Evolutionary conservation across 2,113 vertebrate species (phyloP).

Genomic region (Ceyx cyanopectus): DNA sequence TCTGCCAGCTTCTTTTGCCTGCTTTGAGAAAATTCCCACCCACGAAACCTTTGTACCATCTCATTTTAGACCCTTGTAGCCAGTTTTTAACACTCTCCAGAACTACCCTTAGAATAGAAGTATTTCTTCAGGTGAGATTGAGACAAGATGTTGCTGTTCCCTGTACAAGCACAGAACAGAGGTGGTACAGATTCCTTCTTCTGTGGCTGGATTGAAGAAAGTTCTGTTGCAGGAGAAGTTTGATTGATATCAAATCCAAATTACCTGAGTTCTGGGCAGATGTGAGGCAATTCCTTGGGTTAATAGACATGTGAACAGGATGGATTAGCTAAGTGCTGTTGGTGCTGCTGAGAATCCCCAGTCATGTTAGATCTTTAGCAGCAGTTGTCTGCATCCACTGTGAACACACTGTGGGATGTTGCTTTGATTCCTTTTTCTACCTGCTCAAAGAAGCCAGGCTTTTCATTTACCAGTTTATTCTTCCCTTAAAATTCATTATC

Average conservation of each 20-base stretch:
- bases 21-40: neutral
- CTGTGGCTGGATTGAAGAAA: neutral
- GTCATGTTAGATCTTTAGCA: neutral
- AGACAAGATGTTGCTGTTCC: neutral
- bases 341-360: neutral
- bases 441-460: neutral
- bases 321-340: neutral
- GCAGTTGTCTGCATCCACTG: neutral
- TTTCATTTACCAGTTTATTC: neutral
- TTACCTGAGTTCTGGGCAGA: neutral
- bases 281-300: neutral
- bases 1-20: neutral
- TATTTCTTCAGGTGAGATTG: neutral
- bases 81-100: neutral
- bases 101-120: neutral
- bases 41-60: fast-evolving
- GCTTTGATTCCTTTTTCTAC: neutral
- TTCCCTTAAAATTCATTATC: neutral
- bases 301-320: neutral
- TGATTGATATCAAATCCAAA: neutral
- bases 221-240: neutral
- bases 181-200: neutral
- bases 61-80: neutral
- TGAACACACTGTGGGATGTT: neutral
- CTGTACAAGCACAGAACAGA: neutral